Conservation (phyloP, 2,113 vertebrate genomes). For the Scortum barcoo region DNA sequence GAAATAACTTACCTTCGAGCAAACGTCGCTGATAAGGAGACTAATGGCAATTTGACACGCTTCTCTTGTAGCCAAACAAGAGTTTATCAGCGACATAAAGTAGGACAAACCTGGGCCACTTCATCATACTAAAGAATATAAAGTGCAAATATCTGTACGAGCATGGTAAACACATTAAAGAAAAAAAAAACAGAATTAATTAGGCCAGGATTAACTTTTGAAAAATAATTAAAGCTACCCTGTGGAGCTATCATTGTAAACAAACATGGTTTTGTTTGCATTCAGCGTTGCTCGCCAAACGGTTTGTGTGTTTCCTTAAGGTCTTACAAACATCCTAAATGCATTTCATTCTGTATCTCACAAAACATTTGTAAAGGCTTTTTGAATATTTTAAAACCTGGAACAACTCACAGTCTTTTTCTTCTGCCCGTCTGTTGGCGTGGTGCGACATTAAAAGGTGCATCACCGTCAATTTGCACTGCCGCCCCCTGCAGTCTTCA, state of each 20-base stretch:
- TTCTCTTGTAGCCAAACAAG: slow-evolving; percentile 34
- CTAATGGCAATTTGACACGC: slow-evolving; percentile 64
- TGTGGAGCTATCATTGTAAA: slow-evolving; percentile 31
- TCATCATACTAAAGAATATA: slow-evolving; percentile 11
- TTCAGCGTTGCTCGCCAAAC: slow-evolving; percentile 13
- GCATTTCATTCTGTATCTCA: background rate
- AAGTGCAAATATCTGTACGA: slow-evolving; percentile 24
- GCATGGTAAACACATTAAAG: slow-evolving; percentile 39
- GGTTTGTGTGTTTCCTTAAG: slow-evolving; percentile 18
- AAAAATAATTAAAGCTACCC: slow-evolving; percentile 37
- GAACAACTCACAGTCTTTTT: background rate
- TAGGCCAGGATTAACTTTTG: slow-evolving; percentile 31
- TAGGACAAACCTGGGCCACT: slow-evolving; percentile 54
- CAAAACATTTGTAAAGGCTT: background rate
- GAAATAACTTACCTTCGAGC: slow-evolving; percentile 54
- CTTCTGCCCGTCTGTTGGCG: background rate
- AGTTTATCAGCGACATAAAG: slow-evolving; percentile 58
- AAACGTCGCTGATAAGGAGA: slow-evolving; percentile 53
- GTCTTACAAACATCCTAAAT: slow-evolving; percentile 1
- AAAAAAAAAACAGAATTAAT: slow-evolving; percentile 50
- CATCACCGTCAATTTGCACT: background rate
- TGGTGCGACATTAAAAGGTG: background rate
- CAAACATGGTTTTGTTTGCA: slow-evolving; percentile 44
- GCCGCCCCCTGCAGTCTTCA: background rate
- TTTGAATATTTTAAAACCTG: background rate